Base-by-base conservation (phyloP, 2,113 vertebrate species). In the Thamnophis sirtalis region DNA sequence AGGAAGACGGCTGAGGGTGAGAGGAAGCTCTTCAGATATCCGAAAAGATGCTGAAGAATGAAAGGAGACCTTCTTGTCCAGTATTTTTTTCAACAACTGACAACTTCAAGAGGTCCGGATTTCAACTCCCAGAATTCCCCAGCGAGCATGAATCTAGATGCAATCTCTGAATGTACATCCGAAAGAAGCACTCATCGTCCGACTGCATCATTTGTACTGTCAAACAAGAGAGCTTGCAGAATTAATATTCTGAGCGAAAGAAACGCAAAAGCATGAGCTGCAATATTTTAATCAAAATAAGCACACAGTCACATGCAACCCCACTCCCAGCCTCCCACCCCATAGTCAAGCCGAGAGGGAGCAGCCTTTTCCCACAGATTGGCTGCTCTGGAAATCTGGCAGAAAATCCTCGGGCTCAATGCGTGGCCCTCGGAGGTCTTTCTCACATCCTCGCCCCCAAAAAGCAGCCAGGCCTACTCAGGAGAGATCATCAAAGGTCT, bases 401-500 rank as follows among this genome's bases (percentile, higher is more conserved):
- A 38, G 60, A 68, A 68, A n/a, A n/a, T 5, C 28, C 60, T 13
- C 60, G 5, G 10, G 60, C 9, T 60, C 24, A 2, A 19, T 19
- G 11, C 0, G 8, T 33, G 10, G 43, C 84, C 22, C 33, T 6
- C 84, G 5, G 0, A 11, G 10, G 43, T 15, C 84, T 26, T 26
- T 2, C 43, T 26, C 84, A 28, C 48, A 8, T 51, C 3, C 22
- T 50, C 0, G 9, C 5, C 21, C 4, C 22, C 22, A 10, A 54
- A 6, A 0, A n/a, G 9, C n/a, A 0, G 0, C 1, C 28, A 0
- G 0, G 0, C 0, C 0, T 28, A 26, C 90, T 97, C 95, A 96
- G 94, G 96, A 93, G 0, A 96, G 95, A 68, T 94, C 95, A 89
- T 89, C 50, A 87, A 97, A 92, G 0, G 63, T 63, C 0, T 11